Evolutionary conservation across 1,140 invertebrate species (phyloP).

Genomic region (Drosophila funebris): DNA sequence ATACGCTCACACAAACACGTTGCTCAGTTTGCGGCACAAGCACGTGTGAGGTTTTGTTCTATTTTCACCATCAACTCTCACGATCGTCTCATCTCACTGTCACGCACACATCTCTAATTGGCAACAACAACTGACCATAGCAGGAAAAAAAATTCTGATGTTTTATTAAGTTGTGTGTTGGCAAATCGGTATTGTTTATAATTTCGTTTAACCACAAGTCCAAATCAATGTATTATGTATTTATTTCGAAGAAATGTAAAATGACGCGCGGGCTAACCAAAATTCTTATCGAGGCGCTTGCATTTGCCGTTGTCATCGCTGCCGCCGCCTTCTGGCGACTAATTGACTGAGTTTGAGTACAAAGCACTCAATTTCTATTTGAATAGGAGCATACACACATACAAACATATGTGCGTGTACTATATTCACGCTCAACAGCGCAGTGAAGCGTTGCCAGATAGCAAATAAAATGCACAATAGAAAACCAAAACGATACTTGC

Average conservation of each 20-base stretch:
- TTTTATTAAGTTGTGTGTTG: slow-evolving; percentile 1
- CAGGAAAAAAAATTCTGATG: slow-evolving; percentile 1
- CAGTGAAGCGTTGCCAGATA: slow-evolving; percentile 51
- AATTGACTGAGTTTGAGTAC: slow-evolving; percentile 61
- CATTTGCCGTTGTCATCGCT: slow-evolving; percentile 36
- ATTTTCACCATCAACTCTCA: background rate
- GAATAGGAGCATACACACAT: slow-evolving; percentile 59
- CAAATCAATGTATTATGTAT: background rate
- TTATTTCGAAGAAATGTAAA: slow-evolving; percentile 16
- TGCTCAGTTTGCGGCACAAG: background rate
- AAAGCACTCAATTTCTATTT: slow-evolving; percentile 76
- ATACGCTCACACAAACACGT: background rate
- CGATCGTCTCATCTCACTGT: slow-evolving; percentile 18
- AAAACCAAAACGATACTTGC: slow-evolving; percentile 14
- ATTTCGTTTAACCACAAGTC: background rate
- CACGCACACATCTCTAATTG: slow-evolving; percentile 36
- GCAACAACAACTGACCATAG: slow-evolving; percentile 25
- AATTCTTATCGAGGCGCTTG: slow-evolving; percentile 13
- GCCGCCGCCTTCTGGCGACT: slow-evolving; percentile 50
- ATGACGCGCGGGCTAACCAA: slow-evolving; percentile 9
- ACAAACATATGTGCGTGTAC: slow-evolving; percentile 24
- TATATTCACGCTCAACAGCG: slow-evolving; percentile 36
- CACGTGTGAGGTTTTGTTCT: slow-evolving; percentile 21
- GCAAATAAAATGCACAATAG: slow-evolving; percentile 18
- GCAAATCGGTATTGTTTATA: background rate